Evolutionary conservation across 2,797 vertebrate species (phyloP).

Genomic region (Petrocephalus sullivani): DNA sequence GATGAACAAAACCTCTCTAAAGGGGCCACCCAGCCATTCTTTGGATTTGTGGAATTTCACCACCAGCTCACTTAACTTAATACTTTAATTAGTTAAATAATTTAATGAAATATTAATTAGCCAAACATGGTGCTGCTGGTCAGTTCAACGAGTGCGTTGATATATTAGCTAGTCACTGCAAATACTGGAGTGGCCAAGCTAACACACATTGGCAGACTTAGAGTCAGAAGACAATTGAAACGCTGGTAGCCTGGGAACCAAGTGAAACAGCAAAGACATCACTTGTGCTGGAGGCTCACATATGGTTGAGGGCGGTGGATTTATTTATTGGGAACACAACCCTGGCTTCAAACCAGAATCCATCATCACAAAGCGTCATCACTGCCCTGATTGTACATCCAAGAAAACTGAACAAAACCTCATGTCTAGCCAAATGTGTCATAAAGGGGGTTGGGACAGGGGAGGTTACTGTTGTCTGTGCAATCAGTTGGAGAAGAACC

Average conservation of each 20-base stretch:
- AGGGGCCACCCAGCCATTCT: too few relatives aligned
- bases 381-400: background rate
- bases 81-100: too few relatives aligned
- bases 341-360: background rate
- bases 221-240: background rate
- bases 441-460: background rate
- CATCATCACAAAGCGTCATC: background rate
- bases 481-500: background rate
- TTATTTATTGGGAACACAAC: slow-evolving; percentile 11
- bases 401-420: background rate
- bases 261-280: background rate
- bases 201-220: background rate
- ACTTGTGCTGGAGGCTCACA: background rate
- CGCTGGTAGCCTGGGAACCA: background rate
- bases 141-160: too few relatives aligned
- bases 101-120: too few relatives aligned
- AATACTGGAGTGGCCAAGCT: background rate
- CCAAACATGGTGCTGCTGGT: too few relatives aligned
- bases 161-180: too few relatives aligned
- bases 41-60: too few relatives aligned
- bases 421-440: background rate
- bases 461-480: background rate
- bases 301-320: background rate
- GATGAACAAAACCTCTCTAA: too few relatives aligned
- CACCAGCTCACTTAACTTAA: too few relatives aligned